These are phyloP conservation scores for Neoscelio sp. DNA, from an alignment of 2,888 invertebrate species.

Conservation along the genomic window DNA sequence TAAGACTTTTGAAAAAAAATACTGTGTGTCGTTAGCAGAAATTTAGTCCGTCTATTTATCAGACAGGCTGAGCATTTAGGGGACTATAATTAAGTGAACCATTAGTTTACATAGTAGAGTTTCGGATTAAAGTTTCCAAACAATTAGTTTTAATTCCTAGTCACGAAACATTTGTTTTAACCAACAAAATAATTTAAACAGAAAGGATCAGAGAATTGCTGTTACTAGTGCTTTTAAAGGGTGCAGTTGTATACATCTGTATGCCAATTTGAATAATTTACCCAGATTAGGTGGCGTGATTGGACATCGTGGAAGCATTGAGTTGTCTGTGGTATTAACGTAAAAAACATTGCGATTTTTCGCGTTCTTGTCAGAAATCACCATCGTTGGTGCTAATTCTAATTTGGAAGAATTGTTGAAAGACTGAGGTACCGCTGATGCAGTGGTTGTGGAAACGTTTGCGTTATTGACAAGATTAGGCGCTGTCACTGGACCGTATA, in stretches of 20 bases:
- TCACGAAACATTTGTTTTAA: too few species aligned
- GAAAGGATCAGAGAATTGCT: too few species aligned
- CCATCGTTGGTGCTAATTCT: constrained; percentile 70
- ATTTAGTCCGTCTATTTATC: too few species aligned
- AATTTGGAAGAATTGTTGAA: constrained; percentile 71
- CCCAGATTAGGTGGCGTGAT: constrained; percentile 87
- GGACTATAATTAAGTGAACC: too few species aligned
- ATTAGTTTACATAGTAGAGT: too few species aligned
- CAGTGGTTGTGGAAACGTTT: constrained; percentile 71
- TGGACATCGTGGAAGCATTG: constrained; percentile 84
- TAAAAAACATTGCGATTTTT: constrained; percentile 63
- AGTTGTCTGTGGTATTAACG: constrained; percentile 75
- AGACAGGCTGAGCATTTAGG: too few species aligned
- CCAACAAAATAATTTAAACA: too few species aligned
- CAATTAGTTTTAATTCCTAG: constrained; percentile 5
- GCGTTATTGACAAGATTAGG: constrained; percentile 69
- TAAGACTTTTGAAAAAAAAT: too few species aligned
- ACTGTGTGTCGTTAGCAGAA: too few species aligned
- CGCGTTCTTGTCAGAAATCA: constrained; percentile 59
- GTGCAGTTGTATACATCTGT: background rate
- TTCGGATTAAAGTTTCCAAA: too few species aligned
- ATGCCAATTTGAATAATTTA: constrained; percentile 79
- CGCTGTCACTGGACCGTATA: constrained; percentile 77
- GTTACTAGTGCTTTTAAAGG: too few species aligned
- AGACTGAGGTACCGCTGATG: constrained; percentile 66